Percentiles rank a stretch among this genome's conserved stretches.
phyloP scores from a whole-genome alignment of 2,888 invertebrate species.

The Bombylius discolor region DNA sequence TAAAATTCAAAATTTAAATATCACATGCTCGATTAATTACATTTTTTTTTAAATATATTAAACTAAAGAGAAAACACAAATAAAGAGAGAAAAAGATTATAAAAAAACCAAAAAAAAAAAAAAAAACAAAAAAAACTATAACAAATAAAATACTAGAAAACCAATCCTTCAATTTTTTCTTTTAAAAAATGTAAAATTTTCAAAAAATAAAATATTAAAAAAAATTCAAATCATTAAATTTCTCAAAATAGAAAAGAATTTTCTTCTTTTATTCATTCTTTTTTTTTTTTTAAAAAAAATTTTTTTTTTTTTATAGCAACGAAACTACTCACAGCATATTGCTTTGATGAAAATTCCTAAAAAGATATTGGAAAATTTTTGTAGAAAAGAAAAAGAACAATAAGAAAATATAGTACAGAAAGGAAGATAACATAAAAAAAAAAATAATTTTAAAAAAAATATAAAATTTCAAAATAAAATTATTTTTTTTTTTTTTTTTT shows the following conservation, averaged over 20 bases:
- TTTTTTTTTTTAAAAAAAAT: not conserved
- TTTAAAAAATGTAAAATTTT: not conserved
- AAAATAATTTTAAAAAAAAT: not conserved
- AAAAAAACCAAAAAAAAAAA: not conserved
- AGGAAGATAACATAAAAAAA: constrained; percentile 3
- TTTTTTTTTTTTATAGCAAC: constrained; percentile 4
- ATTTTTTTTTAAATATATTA: too few relatives aligned
- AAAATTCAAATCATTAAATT: not conserved
- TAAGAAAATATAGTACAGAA: constrained; percentile 17
- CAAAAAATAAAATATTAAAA: not conserved
- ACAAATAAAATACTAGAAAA: too few relatives aligned
- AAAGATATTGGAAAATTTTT: constrained; percentile 18
- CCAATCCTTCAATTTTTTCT: not conserved
- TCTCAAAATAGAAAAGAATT: too few relatives aligned
- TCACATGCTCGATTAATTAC: too few relatives aligned
- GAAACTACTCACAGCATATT: constrained; percentile 35
- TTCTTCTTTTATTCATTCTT: not conserved
- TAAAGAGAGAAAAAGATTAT: too few relatives aligned
- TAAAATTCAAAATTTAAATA: too few relatives aligned
- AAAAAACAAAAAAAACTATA: not conserved
- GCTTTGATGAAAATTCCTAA: constrained; percentile 36
- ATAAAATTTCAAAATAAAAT: not conserved
- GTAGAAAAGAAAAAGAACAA: constrained; percentile 18
- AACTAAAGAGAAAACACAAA: too few relatives aligned
- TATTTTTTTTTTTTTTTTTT: too few relatives aligned